Percentiles rank a stretch among this genome's conserved stretches.
Evolutionary conservation across 2,888 invertebrate species (phyloP).

Genomic region (Pristionchus maxplancki): DNA sequence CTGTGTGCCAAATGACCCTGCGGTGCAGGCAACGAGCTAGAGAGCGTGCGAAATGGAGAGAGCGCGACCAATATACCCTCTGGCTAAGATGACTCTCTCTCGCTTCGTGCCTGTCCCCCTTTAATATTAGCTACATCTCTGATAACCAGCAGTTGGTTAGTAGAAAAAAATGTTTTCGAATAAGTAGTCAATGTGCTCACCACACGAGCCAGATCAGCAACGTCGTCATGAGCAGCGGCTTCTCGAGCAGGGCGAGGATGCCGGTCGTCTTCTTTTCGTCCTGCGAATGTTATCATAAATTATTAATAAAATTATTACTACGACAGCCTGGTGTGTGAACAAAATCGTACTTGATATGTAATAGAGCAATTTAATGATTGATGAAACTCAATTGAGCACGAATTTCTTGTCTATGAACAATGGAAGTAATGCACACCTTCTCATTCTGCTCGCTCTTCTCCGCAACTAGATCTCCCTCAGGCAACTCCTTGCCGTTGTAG

Average conservation of each 20-base stretch:
- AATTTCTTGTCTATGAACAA: not conserved
- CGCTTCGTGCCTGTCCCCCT: too few species aligned
- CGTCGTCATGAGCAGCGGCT: constrained; percentile 88
- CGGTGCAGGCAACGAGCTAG: not conserved
- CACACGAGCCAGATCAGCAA: constrained; percentile 92
- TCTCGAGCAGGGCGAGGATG: constrained; percentile 81
- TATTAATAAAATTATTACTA: not conserved
- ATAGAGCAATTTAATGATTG: not conserved
- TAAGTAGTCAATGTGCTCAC: too few species aligned
- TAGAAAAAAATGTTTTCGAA: too few species aligned
- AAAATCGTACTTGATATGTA: too few species aligned
- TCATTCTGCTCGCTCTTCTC: not conserved
- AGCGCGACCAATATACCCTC: not conserved
- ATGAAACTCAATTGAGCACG: not conserved
- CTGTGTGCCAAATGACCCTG: too few species aligned
- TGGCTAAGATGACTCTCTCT: too few species aligned
- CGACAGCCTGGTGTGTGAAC: not conserved
- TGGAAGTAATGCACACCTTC: not conserved
- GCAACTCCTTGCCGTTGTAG: constrained; percentile 91
- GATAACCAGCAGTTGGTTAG: too few species aligned
- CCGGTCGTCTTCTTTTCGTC: constrained; percentile 75
- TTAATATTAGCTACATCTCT: too few species aligned
- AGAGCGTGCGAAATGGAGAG: not conserved
- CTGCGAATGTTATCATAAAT: not conserved
- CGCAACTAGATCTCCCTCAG: constrained; percentile 86